Evolutionary conservation across 2,797 vertebrate genomes (phyloP), one percentile per base, ranked within the genome.

Genomic region (Morelia viridis): DNA sequence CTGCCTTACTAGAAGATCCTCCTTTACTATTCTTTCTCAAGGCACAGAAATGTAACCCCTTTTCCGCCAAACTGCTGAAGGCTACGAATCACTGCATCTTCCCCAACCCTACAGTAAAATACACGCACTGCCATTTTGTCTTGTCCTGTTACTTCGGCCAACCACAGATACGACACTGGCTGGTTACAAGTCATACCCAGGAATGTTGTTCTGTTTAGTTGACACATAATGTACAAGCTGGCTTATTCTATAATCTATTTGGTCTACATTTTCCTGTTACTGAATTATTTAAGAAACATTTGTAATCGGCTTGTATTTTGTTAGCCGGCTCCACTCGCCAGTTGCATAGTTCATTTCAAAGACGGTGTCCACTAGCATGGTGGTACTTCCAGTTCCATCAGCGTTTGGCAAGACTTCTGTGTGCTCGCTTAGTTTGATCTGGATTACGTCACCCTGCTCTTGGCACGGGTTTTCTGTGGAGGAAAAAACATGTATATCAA

Each of bases 291-390:
- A 99, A 90, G 99, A 99, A 92, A 98, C 98, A 12, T 98, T 99
- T 96, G 99, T 99, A 97, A 99, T 99, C 95, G 99, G 99, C 97
- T 99, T 99, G 98, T 99, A 99, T 97, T 99, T 99, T 98, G 99
- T 99, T 97, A 99, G 99, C 92, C 99, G 98, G 85, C 99, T 99
- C 99, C 99, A 99, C 98, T 99, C 98, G 95, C 99, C 99, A 2
- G 99, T 99, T 92, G 99, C 98, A 94, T 99, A 99, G 98, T 99
- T 99, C 99, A 99, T 99, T 98, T 99, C 99, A 93, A 99, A 99
- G 96, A 99, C 99, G 0, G 99, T 99, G 97, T 99, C 99, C 94
- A 99, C 99, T 96, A 99, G 97, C 99, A 99, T 99, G 93, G 99
- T 99, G 97, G 99, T 99, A 97, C 98, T 99, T 97, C 99, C 99